phyloP scores from a whole-genome alignment of 1,140 invertebrate genomes.

The Caenorhabditis tropicalis region DNA sequence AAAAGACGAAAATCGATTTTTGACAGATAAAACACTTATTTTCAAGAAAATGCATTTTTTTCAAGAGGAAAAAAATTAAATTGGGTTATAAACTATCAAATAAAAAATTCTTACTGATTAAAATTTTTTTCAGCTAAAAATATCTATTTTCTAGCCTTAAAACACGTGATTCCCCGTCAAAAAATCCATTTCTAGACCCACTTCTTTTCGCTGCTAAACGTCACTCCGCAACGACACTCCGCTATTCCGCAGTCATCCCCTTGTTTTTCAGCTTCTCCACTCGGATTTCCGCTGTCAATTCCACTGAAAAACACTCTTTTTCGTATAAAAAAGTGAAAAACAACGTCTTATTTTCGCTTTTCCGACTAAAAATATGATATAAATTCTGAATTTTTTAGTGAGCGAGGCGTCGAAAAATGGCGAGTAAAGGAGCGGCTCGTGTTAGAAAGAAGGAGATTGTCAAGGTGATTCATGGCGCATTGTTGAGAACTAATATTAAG shows the following conservation, averaged over 20 bases:
- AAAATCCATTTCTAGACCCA: too few species aligned
- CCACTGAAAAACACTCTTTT: background rate
- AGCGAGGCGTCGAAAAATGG: constrained; percentile 52
- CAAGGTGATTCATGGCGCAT: constrained; percentile 62
- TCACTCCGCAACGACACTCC: background rate
- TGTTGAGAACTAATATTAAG: constrained; percentile 66
- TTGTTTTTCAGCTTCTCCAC: background rate
- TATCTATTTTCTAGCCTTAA: too few species aligned
- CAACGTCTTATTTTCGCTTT: background rate
- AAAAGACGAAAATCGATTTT: too few species aligned
- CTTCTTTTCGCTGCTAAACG: background rate
- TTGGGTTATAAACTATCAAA: too few species aligned
- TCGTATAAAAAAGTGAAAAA: background rate
- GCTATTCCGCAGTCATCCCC: background rate
- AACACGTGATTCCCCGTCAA: too few species aligned
- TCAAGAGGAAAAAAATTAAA: too few species aligned
- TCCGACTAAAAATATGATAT: background rate
- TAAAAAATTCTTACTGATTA: too few species aligned
- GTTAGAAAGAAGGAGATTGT: constrained; percentile 65
- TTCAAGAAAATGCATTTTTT: too few species aligned
- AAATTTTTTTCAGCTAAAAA: too few species aligned
- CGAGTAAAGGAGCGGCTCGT: constrained; percentile 54
- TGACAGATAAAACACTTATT: too few species aligned
- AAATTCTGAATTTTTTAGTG: background rate
- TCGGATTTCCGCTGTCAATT: background rate